phyloP scores from a whole-genome alignment of 2,797 vertebrate genomes.

The Notamacropus eugenii region DNA sequence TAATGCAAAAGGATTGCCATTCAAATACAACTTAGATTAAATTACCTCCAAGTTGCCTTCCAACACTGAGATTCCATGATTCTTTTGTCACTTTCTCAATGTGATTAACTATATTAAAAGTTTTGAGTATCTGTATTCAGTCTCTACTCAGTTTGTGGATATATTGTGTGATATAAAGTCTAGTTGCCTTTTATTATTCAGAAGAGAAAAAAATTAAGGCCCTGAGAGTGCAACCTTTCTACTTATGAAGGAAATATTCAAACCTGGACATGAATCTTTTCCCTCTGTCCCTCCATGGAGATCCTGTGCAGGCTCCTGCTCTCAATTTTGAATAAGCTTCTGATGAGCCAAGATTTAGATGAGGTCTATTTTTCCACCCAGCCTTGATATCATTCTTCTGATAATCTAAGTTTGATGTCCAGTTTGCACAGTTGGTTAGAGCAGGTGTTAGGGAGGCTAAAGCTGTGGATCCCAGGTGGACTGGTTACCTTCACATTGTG shows the following conservation, averaged over 20 bases:
- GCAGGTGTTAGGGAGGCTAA: not conserved
- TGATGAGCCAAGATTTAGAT: not conserved
- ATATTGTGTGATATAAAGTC: not conserved
- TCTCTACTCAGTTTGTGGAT: accelerated
- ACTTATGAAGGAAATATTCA: not conserved
- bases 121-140: no score
- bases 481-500: not conserved
- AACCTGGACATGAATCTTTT: not conserved
- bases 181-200: not conserved
- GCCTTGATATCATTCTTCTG: not conserved
- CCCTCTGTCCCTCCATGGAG: not conserved
- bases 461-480: not conserved
- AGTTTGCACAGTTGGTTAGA: slow-evolving; percentile 30
- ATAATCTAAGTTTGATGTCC: not conserved
- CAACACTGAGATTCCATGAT: not conserved
- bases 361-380: not conserved
- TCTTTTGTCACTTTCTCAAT: not conserved
- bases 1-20: not conserved
- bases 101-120: not conserved
- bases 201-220: not conserved
- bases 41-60: not conserved
- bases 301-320: not conserved
- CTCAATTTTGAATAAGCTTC: not conserved
- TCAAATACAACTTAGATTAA: not conserved
- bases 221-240: accelerated